Conservation (phyloP, 1,140 invertebrate genomes). For the Himalopsyche phryganea region DNA sequence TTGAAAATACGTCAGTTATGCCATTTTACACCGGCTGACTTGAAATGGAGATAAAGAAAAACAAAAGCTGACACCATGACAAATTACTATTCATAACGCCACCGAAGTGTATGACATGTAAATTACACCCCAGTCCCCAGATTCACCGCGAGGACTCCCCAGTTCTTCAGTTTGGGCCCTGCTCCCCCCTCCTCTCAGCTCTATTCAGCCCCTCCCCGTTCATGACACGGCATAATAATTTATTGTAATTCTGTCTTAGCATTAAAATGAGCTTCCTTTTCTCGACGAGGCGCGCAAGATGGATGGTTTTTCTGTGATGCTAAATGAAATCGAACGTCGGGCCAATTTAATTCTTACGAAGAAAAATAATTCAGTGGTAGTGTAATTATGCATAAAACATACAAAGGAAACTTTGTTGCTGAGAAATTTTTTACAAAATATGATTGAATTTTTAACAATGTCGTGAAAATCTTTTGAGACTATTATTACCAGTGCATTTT, state of each 20-base stretch:
- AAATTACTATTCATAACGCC: slow-evolving; percentile 36
- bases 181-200: neutral
- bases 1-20: neutral
- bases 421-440: no score
- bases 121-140: slow-evolving; percentile 24
- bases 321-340: slow-evolving; percentile 25
- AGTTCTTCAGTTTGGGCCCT: no score
- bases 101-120: slow-evolving; percentile 35
- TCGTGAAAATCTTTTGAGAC: no score
- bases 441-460: no score
- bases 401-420: no score
- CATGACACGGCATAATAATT: slow-evolving; percentile 36
- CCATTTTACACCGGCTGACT: neutral
- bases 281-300: slow-evolving; percentile 17
- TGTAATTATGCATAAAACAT: no score
- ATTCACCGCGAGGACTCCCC: neutral
- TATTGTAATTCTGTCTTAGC: slow-evolving; percentile 34
- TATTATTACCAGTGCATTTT: no score
- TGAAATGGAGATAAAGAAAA: slow-evolving; percentile 23
- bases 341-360: slow-evolving; percentile 6
- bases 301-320: slow-evolving; percentile 22
- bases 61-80: slow-evolving; percentile 28
- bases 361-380: neutral
- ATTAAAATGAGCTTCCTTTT: slow-evolving; percentile 29
- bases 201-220: slow-evolving; percentile 19